Percentiles rank a stretch among this genome's conserved stretches.
These are phyloP conservation scores for Microctonus brassicae DNA, from an alignment of 2,888 invertebrate genomes.

Conservation along the genomic window DNA sequence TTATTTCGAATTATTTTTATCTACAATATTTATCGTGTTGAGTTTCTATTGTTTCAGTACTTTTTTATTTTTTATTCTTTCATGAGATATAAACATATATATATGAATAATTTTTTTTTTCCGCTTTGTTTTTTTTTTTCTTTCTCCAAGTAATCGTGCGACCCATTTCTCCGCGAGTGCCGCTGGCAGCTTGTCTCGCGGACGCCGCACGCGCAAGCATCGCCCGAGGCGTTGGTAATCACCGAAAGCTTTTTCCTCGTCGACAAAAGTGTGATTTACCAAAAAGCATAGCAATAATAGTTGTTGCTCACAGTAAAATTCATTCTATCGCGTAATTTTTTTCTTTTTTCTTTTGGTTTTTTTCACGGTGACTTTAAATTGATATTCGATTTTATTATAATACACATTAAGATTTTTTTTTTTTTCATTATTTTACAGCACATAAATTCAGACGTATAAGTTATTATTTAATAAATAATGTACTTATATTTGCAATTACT, in stretches of 20 bases:
- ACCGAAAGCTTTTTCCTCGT: constrained; percentile 39
- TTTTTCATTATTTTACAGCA: background rate
- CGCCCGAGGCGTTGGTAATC: constrained; percentile 28
- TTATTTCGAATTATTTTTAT: background rate
- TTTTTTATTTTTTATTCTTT: background rate
- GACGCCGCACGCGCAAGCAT: constrained; percentile 13
- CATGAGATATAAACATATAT: background rate
- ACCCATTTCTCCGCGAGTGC: constrained; percentile 39
- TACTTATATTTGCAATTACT: constrained; percentile 32
- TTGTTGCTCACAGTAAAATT: constrained; percentile 5
- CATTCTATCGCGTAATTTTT: background rate
- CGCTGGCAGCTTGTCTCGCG: background rate
- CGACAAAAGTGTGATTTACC: constrained; percentile 40
- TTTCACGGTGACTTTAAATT: constrained; percentile 24
- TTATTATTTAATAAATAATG: constrained; percentile 37
- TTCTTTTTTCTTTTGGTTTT: background rate
- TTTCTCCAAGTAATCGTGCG: constrained; percentile 37
- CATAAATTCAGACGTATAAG: background rate
- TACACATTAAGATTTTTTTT: background rate
- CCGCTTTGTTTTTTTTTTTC: background rate
- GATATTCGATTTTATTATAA: constrained; percentile 41
- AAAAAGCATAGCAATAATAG: constrained; percentile 10
- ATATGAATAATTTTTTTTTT: background rate
- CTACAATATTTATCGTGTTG: background rate
- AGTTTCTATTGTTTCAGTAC: constrained; percentile 8